Conservation (phyloP, 1,140 invertebrate species). For the Papilio aristodemus region DNA sequence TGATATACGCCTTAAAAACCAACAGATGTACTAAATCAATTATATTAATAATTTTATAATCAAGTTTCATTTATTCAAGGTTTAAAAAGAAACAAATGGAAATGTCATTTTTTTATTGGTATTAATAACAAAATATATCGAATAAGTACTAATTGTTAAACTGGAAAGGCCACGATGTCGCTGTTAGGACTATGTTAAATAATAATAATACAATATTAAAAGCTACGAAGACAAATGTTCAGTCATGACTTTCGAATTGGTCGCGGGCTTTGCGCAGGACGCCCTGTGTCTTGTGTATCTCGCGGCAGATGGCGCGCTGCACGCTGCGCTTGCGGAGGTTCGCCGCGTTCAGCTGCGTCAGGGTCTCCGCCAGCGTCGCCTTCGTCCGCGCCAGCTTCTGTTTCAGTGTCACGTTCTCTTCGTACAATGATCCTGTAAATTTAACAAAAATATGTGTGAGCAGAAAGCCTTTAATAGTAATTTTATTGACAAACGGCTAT, state of each 20-base stretch:
- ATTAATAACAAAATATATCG: conserved; percentile 30
- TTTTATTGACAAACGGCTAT: too few relatives aligned
- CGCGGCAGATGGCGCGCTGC: conserved; percentile 83
- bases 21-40: too few relatives aligned
- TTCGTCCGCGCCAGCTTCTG: conserved; percentile 81
- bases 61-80: background rate
- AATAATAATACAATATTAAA: conserved; percentile 30
- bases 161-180: conserved; percentile 24
- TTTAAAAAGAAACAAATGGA: conserved; percentile 4
- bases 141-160: conserved; percentile 31
- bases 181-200: conserved; percentile 13
- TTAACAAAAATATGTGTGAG: too few relatives aligned
- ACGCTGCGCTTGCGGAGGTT: conserved; percentile 82
- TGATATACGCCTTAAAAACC: too few relatives aligned
- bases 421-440: conserved; percentile 74
- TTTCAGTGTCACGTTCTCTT: conserved; percentile 82
- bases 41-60: background rate
- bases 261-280: conserved; percentile 81
- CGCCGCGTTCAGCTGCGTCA: conserved; percentile 80
- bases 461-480: too few relatives aligned
- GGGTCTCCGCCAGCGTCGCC: conserved; percentile 81
- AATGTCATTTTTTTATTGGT: conserved; percentile 13
- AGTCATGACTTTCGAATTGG: conserved; percentile 62
- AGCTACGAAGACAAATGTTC: conserved; percentile 35
- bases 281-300: conserved; percentile 84